Evolutionary conservation across 2,888 invertebrate genomes (phyloP), one percentile per base, ranked within the genome.

Genomic region (Plutella xylostella): DNA sequence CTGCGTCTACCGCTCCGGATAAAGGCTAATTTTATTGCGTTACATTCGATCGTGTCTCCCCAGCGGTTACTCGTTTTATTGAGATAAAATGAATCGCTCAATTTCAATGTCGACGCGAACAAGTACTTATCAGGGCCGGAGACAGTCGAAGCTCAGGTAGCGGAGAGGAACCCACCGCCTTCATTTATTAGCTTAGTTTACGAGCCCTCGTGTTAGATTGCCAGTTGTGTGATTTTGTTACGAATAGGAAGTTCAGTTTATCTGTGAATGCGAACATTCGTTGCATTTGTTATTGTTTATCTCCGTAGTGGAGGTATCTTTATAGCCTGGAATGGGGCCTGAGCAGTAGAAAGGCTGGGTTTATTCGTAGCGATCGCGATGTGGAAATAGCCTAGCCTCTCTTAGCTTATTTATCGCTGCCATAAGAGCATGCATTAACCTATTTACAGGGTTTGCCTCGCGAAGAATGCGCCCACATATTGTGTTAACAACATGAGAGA

Each of bases 21-120:
- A 68, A 70, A 74, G 64, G 68, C 73, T 75, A 80, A 79, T 78
- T 76, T 79, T 75, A 78, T 78, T 76, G 70, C 69, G 67, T 64
- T 58, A 57, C 54, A 61, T 71, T 74, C 72, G 70, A 75, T 75
- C 69, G 66, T 62, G 64, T 65, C 65, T 63, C 65, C 61, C 60
- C 61, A 62, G 60, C 55, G 60, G 58, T 56, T 52, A 53, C 49
- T 57, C 55, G 55, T 60, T 58, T 62, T 57, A 57, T 41, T 47
- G 21, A 43, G 49, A 48, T 51, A 42, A 44, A 39, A 47, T 39
- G 21, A 34, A 43, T 34, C 11, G 46, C 42, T 47, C 19, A 46
- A 49, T 52, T 50, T 43, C 50, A 46, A 46, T 40, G 33, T 39
- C 31, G 22, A 12, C 3, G 25, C 25, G 6, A 28, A 28, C 6